These are phyloP conservation scores for Rhingia rostrata DNA, from an alignment of 2,888 invertebrate genomes.

Conservation along the genomic window DNA sequence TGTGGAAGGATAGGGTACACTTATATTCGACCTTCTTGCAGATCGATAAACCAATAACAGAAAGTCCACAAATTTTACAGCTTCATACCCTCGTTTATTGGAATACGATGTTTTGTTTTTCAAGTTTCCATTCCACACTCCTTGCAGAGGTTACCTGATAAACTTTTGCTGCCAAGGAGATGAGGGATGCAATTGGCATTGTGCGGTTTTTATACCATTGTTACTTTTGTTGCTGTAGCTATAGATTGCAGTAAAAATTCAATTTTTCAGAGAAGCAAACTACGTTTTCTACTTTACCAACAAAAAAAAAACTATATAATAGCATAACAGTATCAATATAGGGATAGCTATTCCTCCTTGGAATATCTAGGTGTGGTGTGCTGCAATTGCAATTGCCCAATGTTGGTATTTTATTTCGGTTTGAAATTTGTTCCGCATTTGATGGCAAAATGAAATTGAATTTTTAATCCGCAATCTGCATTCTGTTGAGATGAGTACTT, in stretches of 20 bases:
- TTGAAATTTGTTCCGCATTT: constrained; percentile 14
- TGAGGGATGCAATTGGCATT: constrained; percentile 31
- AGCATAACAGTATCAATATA: background rate
- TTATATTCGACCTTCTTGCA: constrained; percentile 43
- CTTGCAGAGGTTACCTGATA: constrained; percentile 44
- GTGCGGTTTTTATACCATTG: background rate
- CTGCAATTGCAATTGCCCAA: constrained; percentile 4
- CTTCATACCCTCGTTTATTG: constrained; percentile 62
- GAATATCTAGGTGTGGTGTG: background rate
- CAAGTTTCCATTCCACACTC: constrained; percentile 38
- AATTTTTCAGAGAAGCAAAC: constrained; percentile 51
- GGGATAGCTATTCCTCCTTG: constrained; percentile 22
- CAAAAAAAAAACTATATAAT: constrained; percentile 9
- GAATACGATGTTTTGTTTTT: constrained; percentile 68
- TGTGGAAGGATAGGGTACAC: constrained; percentile 6
- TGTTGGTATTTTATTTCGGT: constrained; percentile 14
- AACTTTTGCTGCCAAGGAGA: constrained; percentile 25
- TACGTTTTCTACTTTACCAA: constrained; percentile 37
- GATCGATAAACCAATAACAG: constrained; percentile 72
- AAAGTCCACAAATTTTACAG: constrained; percentile 72
- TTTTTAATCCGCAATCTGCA: constrained; percentile 53
- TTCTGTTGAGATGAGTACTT: constrained; percentile 1
- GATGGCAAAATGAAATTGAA: constrained; percentile 57
- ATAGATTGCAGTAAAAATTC: constrained; percentile 41
- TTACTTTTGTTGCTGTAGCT: background rate